Conservation (phyloP, 2,888 invertebrate species). For the Heliconius ethilla region DNA sequence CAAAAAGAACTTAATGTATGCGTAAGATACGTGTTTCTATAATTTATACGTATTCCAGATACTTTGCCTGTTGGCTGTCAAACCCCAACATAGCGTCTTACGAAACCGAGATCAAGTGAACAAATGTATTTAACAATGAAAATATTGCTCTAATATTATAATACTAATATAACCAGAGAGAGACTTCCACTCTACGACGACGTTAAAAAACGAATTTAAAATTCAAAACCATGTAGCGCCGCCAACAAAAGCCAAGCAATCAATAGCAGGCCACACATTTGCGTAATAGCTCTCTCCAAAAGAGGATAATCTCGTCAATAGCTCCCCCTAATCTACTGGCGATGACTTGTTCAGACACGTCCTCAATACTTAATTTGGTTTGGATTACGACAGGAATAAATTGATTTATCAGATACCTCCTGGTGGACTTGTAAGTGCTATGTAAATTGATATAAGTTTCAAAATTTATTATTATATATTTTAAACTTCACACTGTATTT, state of each 20-base stretch:
- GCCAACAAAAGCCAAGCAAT: background rate
- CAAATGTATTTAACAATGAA: background rate
- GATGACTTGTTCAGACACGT: conserved; percentile 34
- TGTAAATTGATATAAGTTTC: background rate
- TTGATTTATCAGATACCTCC: conserved; percentile 24
- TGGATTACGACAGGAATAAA: conserved; percentile 29
- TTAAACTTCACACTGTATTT: background rate
- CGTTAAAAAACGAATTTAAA: background rate
- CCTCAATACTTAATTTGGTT: conserved; percentile 31
- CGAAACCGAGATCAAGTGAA: background rate
- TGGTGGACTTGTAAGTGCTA: background rate
- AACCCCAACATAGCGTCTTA: background rate
- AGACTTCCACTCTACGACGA: background rate
- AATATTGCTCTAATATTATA: background rate
- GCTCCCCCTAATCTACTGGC: conserved; percentile 25
- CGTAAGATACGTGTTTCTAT: too few species aligned
- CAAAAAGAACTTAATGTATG: too few species aligned
- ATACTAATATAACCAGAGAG: too few species aligned
- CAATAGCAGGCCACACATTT: conserved; percentile 23
- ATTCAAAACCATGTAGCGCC: background rate
- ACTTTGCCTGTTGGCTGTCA: background rate
- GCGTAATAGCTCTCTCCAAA: conserved; percentile 25
- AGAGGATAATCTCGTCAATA: conserved; percentile 30
- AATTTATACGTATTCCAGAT: too few species aligned
- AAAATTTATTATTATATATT: background rate